Conservation (phyloP, 2,888 invertebrate genomes). For the Tribolium freemani region DNA sequence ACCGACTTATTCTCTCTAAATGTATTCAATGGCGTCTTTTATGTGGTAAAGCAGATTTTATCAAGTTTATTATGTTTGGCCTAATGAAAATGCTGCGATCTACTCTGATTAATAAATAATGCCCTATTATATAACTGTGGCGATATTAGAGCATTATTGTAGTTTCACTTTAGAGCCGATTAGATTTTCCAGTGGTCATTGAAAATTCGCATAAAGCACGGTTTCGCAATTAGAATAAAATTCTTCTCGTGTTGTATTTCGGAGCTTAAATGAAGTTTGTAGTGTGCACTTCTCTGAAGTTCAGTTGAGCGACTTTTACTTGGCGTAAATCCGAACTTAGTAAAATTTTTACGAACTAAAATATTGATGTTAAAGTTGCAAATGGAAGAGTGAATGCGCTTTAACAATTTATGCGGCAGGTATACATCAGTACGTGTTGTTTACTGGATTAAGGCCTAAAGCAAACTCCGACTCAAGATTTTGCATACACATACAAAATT, state of each 20-base stretch:
- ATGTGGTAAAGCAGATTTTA: background rate
- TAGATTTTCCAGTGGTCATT: background rate
- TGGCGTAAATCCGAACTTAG: background rate
- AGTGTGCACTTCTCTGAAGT: background rate
- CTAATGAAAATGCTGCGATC: background rate
- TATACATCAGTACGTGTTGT: conserved; percentile 21
- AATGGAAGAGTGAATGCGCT: background rate
- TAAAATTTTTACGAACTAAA: background rate
- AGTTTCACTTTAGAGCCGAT: background rate
- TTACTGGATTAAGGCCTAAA: conserved; percentile 11
- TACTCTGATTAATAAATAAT: background rate
- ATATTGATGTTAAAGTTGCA: background rate
- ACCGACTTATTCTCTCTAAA: background rate
- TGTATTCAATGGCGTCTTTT: background rate
- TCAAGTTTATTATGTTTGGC: background rate
- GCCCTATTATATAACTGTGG: background rate
- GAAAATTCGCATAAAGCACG: no score
- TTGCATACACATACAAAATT: conserved; percentile 36
- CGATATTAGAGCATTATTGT: background rate
- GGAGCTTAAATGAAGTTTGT: background rate
- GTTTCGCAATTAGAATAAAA: no score
- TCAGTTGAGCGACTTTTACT: background rate
- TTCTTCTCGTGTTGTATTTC: background rate
- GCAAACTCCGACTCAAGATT: conserved; percentile 32
- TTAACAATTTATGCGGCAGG: conserved; percentile 12